Evolutionary conservation across 1,140 invertebrate genomes (phyloP), one percentile per base, ranked within the genome.

Genomic region (Aphaenogaster rudis): DNA sequence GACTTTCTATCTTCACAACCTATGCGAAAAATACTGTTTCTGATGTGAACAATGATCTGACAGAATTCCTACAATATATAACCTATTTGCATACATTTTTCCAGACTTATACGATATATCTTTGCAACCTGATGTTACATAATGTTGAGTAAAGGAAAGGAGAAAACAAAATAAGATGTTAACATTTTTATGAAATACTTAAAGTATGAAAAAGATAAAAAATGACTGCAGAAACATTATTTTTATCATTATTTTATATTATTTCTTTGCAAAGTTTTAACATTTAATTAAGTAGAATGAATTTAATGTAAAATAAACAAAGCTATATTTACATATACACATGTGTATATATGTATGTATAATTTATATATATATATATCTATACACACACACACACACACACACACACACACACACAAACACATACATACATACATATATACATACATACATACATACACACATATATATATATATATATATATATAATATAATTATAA

Each of bases 1-100:
- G 3, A 17, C 6, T 9, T 71, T 33, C 39, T 13, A 48, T 36
- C 21, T 59, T 28, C 52, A 71, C 36, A 81, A 81, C 39, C 66
- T 69, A 71, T 71, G 15, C 15, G 11, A 81, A 71, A 69, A 81
- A 81, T 81, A 67, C 77, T 66, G 50, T 69, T 54, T 57, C 21
- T 48, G 28, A 39, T 45, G 36, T n/a, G 11, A 67, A 57, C 13
- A 66, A 64, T 69, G 6, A 71, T 71, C 17, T 13, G 11, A 80
- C 4, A 45, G 9, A 69, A n/a, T 69, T 81, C 4, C 21, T 45
- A 57, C 33, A 21, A 21, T 21, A 66, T 81, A n/a, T 33, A 11
- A 48, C 33, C 15, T 2, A 50, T 13, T 80, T 80, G 6, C 4
- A 15, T 71, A 45, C 9, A 42, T 4, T 45, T 33, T 59, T 28